These are phyloP conservation scores for Ophioninae sp. DNA, from an alignment of 2,888 invertebrate species.

Conservation along the genomic window DNA sequence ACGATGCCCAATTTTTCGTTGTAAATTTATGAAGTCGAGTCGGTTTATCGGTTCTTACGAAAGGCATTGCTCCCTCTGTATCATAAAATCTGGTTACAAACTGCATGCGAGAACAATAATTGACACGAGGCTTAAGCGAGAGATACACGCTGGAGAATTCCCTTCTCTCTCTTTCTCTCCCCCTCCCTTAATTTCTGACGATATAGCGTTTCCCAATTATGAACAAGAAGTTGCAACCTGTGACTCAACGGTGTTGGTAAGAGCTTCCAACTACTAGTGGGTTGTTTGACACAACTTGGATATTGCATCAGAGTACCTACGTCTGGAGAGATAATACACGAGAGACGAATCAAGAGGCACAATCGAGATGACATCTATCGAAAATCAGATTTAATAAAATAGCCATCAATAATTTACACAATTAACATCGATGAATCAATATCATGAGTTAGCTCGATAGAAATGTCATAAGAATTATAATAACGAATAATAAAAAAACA, in stretches of 20 bases:
- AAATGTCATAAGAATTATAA: too few relatives aligned
- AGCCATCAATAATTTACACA: not conserved
- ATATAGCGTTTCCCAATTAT: slow-evolving; percentile 55
- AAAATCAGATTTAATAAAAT: not conserved
- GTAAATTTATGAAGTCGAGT: slow-evolving; percentile 26
- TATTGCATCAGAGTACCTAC: slow-evolving; percentile 22
- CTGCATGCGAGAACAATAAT: slow-evolving; percentile 9
- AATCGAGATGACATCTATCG: not conserved
- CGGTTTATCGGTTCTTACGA: slow-evolving; percentile 23
- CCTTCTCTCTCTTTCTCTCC: slow-evolving; percentile 1
- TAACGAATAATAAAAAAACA: too few relatives aligned
- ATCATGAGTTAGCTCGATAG: not conserved
- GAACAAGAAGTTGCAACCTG: slow-evolving; percentile 45
- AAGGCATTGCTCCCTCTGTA: slow-evolving; percentile 10
- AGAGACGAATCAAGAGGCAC: not conserved
- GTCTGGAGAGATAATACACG: slow-evolving; percentile 8
- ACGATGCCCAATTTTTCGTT: not conserved
- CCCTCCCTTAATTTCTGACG: not conserved
- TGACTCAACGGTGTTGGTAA: slow-evolving; percentile 21
- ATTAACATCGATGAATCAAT: not conserved
- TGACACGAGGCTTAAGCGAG: not conserved
- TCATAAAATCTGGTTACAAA: slow-evolving; percentile 4
- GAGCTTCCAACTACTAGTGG: slow-evolving; percentile 11
- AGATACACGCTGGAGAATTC: slow-evolving; percentile 10
- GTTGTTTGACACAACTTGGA: not conserved